These are phyloP conservation scores for Ophraella communa DNA, from an alignment of 2,888 invertebrate genomes.

Conservation along the genomic window DNA sequence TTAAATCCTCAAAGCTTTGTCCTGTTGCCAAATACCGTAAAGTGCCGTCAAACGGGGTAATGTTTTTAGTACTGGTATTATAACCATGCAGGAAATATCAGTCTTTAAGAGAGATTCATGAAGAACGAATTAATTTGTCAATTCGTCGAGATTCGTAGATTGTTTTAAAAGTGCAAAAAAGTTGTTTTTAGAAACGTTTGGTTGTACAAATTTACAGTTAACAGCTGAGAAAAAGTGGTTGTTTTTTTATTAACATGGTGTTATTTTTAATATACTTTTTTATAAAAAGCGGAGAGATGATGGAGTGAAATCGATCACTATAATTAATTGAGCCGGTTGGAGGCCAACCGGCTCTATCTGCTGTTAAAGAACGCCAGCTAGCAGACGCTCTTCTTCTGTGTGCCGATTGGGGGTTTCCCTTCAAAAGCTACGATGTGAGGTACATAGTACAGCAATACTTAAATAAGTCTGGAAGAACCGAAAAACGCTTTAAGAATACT, in stretches of 20 bases:
- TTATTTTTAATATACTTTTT: no score
- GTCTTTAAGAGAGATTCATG: slow-evolving; percentile 17
- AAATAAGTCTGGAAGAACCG: slow-evolving; percentile 17
- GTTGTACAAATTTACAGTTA: slow-evolving; percentile 25
- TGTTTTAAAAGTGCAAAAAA: slow-evolving; percentile 21
- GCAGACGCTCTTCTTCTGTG: slow-evolving; percentile 15
- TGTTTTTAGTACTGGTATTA: no score
- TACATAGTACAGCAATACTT: slow-evolving; percentile 21
- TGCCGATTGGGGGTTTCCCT: slow-evolving; percentile 15
- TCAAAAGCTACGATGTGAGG: slow-evolving; percentile 13
- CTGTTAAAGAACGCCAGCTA: no score
- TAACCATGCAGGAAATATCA: slow-evolving; percentile 19
- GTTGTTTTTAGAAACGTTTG: slow-evolving; percentile 24
- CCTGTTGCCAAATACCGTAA: no score
- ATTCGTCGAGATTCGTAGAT: slow-evolving; percentile 24
- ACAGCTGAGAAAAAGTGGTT: slow-evolving; percentile 24
- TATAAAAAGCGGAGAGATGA: slow-evolving; percentile 19
- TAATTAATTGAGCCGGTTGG: slow-evolving; percentile 21
- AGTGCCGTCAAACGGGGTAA: no score
- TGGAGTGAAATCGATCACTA: slow-evolving; percentile 13
- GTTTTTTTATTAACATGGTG: no score
- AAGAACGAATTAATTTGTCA: slow-evolving; percentile 27
- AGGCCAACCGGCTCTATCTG: slow-evolving; percentile 27
- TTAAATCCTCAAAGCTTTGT: no score
- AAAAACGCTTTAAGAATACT: slow-evolving; percentile 22